These are phyloP conservation scores for Actenoides lindsayi DNA, from an alignment of 2,113 vertebrate genomes.

Conservation along the genomic window DNA sequence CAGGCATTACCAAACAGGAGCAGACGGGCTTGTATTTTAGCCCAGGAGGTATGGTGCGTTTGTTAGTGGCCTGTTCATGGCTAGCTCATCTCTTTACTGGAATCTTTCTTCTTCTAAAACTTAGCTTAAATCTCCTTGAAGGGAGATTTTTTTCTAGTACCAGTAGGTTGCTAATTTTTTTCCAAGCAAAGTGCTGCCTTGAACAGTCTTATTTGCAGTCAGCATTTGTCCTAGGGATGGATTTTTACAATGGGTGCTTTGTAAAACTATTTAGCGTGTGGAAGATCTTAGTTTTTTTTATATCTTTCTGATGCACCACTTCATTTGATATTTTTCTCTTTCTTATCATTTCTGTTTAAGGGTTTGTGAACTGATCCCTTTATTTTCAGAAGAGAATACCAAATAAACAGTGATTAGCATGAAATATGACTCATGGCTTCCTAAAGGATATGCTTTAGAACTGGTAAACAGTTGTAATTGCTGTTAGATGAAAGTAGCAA, in stretches of 20 bases:
- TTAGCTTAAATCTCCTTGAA: background rate
- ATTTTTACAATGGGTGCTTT: slow-evolving; percentile 35
- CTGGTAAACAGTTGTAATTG: slow-evolving; percentile 65
- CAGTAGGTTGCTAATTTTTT: background rate
- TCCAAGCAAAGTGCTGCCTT: slow-evolving; percentile 2
- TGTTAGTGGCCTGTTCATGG: background rate
- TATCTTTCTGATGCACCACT: slow-evolving; percentile 30
- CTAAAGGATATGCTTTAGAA: slow-evolving; percentile 43
- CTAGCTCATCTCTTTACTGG: background rate
- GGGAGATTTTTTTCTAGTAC: background rate
- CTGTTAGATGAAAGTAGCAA: slow-evolving; percentile 61
- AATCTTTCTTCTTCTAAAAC: background rate
- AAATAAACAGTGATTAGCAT: slow-evolving; percentile 57
- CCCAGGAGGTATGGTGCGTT: background rate
- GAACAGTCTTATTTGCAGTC: slow-evolving; percentile 32
- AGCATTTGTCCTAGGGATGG: slow-evolving; percentile 10
- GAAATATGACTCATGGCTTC: slow-evolving; percentile 46
- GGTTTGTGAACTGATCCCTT: slow-evolving; percentile 43
- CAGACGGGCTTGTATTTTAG: background rate
- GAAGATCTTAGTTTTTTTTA: slow-evolving; percentile 3
- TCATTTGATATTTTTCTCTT: background rate
- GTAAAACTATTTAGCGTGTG: background rate
- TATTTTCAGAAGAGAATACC: slow-evolving; percentile 47
- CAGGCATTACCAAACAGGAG: background rate
- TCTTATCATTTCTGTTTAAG: slow-evolving; percentile 38